Conservation (phyloP, 2,797 vertebrate genomes). For the Typhlichthys eigenmanni region DNA sequence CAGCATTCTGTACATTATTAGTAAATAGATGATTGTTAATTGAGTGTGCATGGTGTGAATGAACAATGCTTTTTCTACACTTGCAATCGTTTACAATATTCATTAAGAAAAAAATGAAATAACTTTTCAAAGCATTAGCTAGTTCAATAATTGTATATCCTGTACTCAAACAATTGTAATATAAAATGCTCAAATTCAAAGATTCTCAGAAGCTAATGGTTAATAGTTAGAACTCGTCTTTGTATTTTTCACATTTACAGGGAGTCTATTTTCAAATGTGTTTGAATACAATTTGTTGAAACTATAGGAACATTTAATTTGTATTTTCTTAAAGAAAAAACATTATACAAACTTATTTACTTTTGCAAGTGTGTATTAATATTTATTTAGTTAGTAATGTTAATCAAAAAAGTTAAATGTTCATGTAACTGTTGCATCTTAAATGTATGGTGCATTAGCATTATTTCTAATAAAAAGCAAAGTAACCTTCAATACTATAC, state of each 20-base stretch:
- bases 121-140: constrained; percentile 24
- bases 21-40: constrained; percentile 58
- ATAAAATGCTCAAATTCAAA: neutral
- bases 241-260: too few relatives aligned
- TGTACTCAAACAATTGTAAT: neutral
- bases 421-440: constrained; percentile 32
- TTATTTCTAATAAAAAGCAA: neutral
- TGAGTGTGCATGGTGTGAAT: constrained; percentile 41
- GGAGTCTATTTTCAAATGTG: too few relatives aligned
- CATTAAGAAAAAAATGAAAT: constrained; percentile 47
- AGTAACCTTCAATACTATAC: neutral
- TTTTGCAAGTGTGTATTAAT: neutral
- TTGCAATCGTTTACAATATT: constrained; percentile 50
- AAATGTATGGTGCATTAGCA: neutral
- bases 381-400: constrained; percentile 4
- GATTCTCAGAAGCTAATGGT: constrained; percentile 29
- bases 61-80: constrained; percentile 58
- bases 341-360: constrained; percentile 8
- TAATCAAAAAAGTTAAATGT: constrained; percentile 33
- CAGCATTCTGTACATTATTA: constrained; percentile 75
- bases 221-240: constrained; percentile 6
- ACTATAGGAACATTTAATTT: too few relatives aligned
- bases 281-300: too few relatives aligned
- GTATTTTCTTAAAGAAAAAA: too few relatives aligned
- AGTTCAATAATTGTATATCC: neutral